Evolutionary conservation across 53 echinoderm and acorn worm genomes (phyloP).

Genomic region (Antedon mediterranea): DNA sequence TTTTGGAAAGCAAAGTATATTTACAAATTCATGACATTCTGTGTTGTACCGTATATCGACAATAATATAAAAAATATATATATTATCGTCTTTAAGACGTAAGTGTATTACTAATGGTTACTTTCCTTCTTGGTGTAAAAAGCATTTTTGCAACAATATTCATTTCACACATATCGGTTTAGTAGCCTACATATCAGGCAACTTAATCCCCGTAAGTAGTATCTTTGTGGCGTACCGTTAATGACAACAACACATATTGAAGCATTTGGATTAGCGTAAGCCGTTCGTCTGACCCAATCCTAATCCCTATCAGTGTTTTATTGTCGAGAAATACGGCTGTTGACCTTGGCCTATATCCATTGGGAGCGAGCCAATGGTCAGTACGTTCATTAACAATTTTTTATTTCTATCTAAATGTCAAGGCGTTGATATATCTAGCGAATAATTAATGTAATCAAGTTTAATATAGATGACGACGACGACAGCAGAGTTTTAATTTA

Average conservation of each 20-base stretch:
- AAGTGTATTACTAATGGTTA: neutral
- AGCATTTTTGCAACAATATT: neutral
- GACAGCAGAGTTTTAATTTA: neutral
- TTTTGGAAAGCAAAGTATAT: neutral
- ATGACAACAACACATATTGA: constrained; percentile 1
- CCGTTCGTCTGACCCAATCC: neutral
- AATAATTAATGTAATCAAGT: constrained; percentile 1
- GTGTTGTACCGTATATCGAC: neutral
- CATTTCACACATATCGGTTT: neutral
- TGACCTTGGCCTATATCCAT: neutral
- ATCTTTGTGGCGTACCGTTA: neutral
- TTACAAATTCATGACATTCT: neutral
- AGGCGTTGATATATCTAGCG: neutral
- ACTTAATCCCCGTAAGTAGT: neutral
- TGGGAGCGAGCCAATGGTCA: neutral
- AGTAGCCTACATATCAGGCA: neutral
- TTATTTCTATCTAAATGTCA: neutral
- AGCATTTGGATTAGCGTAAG: neutral
- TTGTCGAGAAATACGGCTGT: neutral
- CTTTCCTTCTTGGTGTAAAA: neutral
- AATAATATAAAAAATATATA: neutral
- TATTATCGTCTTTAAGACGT: neutral
- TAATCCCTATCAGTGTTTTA: neutral
- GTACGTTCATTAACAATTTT: neutral
- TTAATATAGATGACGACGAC: neutral